Base-by-base conservation (phyloP, 2,113 vertebrate genomes). In the Oryzias melastigma region DNA sequence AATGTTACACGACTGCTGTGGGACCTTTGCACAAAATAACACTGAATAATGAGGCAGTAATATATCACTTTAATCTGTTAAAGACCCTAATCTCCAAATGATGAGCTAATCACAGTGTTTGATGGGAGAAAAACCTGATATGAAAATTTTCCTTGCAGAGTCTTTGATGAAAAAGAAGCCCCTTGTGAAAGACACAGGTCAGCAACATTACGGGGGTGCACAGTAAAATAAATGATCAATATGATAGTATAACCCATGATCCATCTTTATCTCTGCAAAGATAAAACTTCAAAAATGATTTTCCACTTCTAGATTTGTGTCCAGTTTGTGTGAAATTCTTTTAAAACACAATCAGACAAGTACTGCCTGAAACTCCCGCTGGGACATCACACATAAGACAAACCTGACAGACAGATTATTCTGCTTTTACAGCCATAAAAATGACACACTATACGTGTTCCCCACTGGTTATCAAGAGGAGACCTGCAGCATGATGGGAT, bases 51-150 rank as follows among this genome's bases (percentile, higher is more conserved):
- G 52, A 51, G 57, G 43, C 52, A 20, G 59, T 63, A 68, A 82
- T 83, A 52, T 57, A 56, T 68, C 77, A 62, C 68, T 79, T 86
- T 66, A 65, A 85, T 86, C 78, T 74, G 74, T 85, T 49, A 71
- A 59, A 82, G 62, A 35, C 53, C 52, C 58, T 74, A 29, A 67
- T 69, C 53, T 44, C 27, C 55, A 70, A 55, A 46, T 52, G 71
- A 73, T 66, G 41, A 56, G 51, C 52, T 74, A 71, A 85, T 86
- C 44, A 76, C 68, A 75, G 59, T 24, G 48, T 71, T 44, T 73
- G 65, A 82, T 80, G 62, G 75, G 62, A 15, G 47, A 40, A 80
- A 41, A 78, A 89, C 55, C 5, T 43, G 51, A 82, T 60, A 85
- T 41, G 62, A 47, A 64, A 40, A 45, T 52, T 12, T 63, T 68